Conservation (phyloP, 2,113 vertebrate species). For the Apodemus sylvaticus region DNA sequence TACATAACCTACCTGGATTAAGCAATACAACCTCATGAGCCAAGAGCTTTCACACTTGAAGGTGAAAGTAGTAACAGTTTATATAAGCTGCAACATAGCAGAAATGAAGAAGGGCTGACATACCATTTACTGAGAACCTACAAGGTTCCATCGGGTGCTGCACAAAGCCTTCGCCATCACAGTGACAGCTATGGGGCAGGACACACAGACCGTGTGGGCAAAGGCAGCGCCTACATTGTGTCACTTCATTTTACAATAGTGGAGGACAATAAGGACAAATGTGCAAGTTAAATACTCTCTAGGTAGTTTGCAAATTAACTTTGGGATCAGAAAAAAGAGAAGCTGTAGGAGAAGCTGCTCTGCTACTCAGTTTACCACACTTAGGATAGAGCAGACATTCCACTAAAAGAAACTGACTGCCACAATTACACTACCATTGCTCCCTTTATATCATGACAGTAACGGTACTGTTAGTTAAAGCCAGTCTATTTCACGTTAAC, state of each 20-base stretch:
- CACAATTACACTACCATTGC: background rate
- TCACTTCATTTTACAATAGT: constrained; percentile 8
- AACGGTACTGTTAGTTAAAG: background rate
- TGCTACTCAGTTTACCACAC: background rate
- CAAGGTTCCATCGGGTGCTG: background rate
- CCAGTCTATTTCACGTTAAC: constrained; percentile 15
- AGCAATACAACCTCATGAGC: background rate
- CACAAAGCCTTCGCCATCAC: background rate
- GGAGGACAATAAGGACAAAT: background rate
- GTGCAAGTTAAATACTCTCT: background rate
- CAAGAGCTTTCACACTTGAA: background rate
- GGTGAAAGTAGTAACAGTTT: background rate
- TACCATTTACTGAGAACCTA: background rate
- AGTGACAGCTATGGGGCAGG: background rate
- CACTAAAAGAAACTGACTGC: background rate
- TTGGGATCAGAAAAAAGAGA: background rate
- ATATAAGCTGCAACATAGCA: background rate
- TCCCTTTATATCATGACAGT: background rate
- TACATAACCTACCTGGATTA: background rate
- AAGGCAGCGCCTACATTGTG: background rate
- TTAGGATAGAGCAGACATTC: background rate
- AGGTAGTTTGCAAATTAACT: constrained; percentile 8
- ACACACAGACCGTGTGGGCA: background rate
- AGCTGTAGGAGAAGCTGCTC: background rate
- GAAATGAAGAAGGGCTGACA: background rate